phyloP scores from a whole-genome alignment of 2,888 invertebrate genomes.

The Syrista parreyssii region DNA sequence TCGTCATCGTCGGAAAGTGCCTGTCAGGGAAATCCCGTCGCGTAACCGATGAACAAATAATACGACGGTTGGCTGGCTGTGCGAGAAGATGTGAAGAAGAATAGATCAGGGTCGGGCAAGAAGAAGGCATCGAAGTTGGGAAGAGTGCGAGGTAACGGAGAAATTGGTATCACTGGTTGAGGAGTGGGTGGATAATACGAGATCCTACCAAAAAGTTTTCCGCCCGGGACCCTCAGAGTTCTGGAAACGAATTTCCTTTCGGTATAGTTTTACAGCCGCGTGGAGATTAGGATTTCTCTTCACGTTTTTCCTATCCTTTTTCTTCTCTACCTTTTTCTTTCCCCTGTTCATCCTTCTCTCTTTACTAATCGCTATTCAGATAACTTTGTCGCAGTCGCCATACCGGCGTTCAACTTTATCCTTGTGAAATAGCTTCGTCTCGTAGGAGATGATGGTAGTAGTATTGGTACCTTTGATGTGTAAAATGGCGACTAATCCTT shows the following conservation, averaged over 20 bases:
- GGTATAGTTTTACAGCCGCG: constrained; percentile 29
- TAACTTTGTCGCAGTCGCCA: background rate
- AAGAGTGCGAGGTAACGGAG: background rate
- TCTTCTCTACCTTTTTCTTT: background rate
- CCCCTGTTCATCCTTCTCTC: background rate
- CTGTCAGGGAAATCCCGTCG: background rate
- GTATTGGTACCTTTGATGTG: background rate
- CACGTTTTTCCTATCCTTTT: background rate
- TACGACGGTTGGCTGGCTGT: background rate
- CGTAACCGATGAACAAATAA: background rate
- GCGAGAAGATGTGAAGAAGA: background rate
- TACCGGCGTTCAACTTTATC: background rate
- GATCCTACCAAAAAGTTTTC: background rate
- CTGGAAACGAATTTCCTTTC: background rate
- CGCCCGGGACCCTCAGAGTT: background rate
- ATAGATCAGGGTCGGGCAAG: background rate
- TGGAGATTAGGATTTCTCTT: constrained; percentile 1
- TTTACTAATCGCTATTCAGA: background rate
- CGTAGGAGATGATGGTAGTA: background rate
- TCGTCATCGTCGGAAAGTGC: background rate
- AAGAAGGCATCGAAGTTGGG: background rate
- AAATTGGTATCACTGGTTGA: background rate
- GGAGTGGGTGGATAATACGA: background rate
- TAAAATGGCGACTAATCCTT: background rate
- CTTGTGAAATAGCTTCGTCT: background rate